Conservation (phyloP, 2,888 invertebrate species). For the Tetheella fluctuosa region DNA sequence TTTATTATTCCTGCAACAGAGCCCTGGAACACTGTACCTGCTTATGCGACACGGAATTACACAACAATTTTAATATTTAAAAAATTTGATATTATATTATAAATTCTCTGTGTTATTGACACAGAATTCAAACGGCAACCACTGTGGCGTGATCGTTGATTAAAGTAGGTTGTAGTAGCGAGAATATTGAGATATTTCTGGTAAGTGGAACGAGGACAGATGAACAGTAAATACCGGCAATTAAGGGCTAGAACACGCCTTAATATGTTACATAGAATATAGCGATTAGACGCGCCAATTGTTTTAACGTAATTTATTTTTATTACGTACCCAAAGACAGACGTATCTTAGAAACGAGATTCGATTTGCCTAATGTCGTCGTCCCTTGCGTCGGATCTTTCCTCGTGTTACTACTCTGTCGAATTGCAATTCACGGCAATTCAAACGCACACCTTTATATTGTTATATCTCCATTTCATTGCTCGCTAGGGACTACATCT, state of each 20-base stretch:
- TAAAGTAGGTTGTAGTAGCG: not conserved
- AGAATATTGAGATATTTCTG: slow-evolving; percentile 28
- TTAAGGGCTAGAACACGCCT: slow-evolving; percentile 42
- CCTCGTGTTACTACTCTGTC: slow-evolving; percentile 34
- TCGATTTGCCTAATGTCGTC: slow-evolving; percentile 29
- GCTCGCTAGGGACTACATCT: slow-evolving; percentile 78
- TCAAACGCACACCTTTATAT: slow-evolving; percentile 78
- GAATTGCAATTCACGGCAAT: slow-evolving; percentile 72
- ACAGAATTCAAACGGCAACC: not conserved
- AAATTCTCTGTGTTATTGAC: not conserved
- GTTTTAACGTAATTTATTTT: slow-evolving; percentile 13
- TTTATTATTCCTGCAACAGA: slow-evolving; percentile 76
- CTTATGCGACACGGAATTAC: slow-evolving; percentile 18
- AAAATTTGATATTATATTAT: no score
- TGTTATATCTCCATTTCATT: slow-evolving; percentile 82
- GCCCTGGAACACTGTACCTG: slow-evolving; percentile 55
- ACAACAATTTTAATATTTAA: slow-evolving; percentile 11
- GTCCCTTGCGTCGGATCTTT: slow-evolving; percentile 19
- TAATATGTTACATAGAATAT: slow-evolving; percentile 33
- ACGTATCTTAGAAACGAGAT: slow-evolving; percentile 21
- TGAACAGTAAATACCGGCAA: slow-evolving; percentile 6
- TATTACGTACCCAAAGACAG: slow-evolving; percentile 10
- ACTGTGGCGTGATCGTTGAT: not conserved
- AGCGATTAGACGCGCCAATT: slow-evolving; percentile 7
- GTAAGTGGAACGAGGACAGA: slow-evolving; percentile 43